Evolutionary conservation across 2,888 invertebrate species (phyloP).

Genomic region (Magallana nippona): DNA sequence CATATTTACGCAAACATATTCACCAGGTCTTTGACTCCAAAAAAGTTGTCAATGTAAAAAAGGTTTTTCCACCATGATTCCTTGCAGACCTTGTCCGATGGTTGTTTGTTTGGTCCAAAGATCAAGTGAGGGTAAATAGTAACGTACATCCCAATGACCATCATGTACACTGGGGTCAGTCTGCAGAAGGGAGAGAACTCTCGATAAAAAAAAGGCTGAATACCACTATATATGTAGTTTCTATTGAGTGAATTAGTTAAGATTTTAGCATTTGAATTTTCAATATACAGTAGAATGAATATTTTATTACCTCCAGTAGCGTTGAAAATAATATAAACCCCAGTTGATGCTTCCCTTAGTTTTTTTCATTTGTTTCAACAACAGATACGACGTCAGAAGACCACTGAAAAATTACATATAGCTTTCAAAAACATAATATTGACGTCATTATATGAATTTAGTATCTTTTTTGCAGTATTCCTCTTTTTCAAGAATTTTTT

Average conservation of each 20-base stretch:
- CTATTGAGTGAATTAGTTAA: too few relatives aligned
- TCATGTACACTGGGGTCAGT: slow-evolving; percentile 44
- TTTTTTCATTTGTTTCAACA: slow-evolving; percentile 39
- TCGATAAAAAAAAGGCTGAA: too few relatives aligned
- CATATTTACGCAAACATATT: background rate
- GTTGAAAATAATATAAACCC: slow-evolving; percentile 54
- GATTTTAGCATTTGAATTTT: too few relatives aligned
- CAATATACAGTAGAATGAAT: too few relatives aligned
- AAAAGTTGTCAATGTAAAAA: slow-evolving; percentile 46
- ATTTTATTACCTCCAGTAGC: slow-evolving; percentile 48
- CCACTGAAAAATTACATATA: slow-evolving; percentile 42
- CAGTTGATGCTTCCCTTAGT: slow-evolving; percentile 48
- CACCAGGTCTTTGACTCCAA: slow-evolving; percentile 45
- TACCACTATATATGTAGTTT: too few relatives aligned
- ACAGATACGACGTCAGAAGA: slow-evolving; percentile 36
- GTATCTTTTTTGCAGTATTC: too few relatives aligned
- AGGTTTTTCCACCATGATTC: slow-evolving; percentile 44
- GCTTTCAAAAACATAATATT: too few relatives aligned
- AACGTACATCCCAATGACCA: slow-evolving; percentile 41
- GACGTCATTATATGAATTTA: too few relatives aligned
- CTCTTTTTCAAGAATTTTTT: too few relatives aligned
- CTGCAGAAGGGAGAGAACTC: background rate
- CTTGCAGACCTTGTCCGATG: slow-evolving; percentile 37
- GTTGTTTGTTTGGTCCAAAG: slow-evolving; percentile 34
- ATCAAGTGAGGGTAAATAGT: slow-evolving; percentile 42